Conservation (phyloP, 2,888 invertebrate species). For the Chorisops tibialis region DNA sequence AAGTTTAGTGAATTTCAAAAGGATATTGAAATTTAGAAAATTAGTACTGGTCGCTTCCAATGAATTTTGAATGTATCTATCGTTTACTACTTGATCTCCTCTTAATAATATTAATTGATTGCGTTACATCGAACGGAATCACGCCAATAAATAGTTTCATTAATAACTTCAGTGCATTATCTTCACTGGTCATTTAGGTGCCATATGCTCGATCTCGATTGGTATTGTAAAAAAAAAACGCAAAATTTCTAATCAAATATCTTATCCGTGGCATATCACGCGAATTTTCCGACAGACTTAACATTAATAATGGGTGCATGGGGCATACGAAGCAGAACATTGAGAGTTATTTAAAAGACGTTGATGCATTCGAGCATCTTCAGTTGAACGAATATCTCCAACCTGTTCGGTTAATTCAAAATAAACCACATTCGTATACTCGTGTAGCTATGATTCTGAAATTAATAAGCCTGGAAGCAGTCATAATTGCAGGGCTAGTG, state of each 20-base stretch:
- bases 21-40: no score
- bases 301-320: conserved; percentile 18
- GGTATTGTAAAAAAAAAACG: neutral
- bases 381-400: conserved; percentile 26
- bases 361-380: conserved; percentile 8
- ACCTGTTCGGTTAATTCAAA: conserved; percentile 1
- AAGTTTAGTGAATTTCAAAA: no score
- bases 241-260: neutral
- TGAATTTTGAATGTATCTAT: no score
- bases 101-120: neutral
- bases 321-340: conserved; percentile 36
- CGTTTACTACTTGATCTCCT: neutral
- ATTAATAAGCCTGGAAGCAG: neutral
- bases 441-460: conserved; percentile 18
- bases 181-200: neutral
- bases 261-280: conserved; percentile 7
- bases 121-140: neutral
- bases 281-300: conserved; percentile 19
- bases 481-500: conserved; percentile 28
- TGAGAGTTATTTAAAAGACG: conserved; percentile 36
- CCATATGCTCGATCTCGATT: neutral
- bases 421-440: neutral
- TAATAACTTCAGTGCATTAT: neutral
- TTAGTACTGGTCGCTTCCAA: no score
- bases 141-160: neutral